These are phyloP conservation scores for Alloscopus bannaensis DNA, from an alignment of 2,888 invertebrate genomes.

Conservation along the genomic window DNA sequence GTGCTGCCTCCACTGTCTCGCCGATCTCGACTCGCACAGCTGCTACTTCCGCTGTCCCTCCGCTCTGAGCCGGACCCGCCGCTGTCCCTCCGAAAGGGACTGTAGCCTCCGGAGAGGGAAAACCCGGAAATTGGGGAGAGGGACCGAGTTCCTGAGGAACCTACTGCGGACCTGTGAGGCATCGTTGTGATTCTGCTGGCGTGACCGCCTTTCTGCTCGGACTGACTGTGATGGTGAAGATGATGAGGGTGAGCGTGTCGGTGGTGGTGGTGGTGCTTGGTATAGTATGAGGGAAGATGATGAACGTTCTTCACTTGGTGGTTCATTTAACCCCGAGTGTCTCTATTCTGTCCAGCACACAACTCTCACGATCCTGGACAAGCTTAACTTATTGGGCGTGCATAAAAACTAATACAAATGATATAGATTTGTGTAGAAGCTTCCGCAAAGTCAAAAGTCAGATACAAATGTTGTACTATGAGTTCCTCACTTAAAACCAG, in stretches of 20 bases:
- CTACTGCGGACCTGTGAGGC: slow-evolving; percentile 45
- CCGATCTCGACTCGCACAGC: slow-evolving; percentile 33
- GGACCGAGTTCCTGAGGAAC: background rate
- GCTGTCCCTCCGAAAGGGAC: slow-evolving; percentile 50
- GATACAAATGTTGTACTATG: too few species aligned
- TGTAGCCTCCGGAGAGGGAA: background rate
- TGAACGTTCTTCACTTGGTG: slow-evolving; percentile 24
- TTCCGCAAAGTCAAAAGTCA: too few species aligned
- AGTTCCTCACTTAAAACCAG: too few species aligned
- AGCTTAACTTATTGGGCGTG: too few species aligned
- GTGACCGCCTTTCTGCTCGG: slow-evolving; percentile 34
- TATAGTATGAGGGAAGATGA: slow-evolving; percentile 17
- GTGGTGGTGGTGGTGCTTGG: slow-evolving; percentile 42
- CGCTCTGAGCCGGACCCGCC: slow-evolving; percentile 47
- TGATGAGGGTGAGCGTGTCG: background rate
- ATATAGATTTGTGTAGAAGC: too few species aligned
- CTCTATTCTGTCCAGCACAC: background rate
- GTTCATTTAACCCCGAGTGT: slow-evolving; percentile 39
- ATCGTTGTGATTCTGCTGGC: slow-evolving; percentile 42
- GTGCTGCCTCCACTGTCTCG: slow-evolving; percentile 52
- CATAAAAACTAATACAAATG: too few species aligned
- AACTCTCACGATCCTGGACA: background rate
- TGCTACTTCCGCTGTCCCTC: slow-evolving; percentile 50
- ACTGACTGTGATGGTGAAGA: slow-evolving; percentile 18
- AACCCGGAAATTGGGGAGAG: slow-evolving; percentile 33